Evolutionary conservation across 2,888 invertebrate species (phyloP).

Genomic region (Acheta domesticus): DNA sequence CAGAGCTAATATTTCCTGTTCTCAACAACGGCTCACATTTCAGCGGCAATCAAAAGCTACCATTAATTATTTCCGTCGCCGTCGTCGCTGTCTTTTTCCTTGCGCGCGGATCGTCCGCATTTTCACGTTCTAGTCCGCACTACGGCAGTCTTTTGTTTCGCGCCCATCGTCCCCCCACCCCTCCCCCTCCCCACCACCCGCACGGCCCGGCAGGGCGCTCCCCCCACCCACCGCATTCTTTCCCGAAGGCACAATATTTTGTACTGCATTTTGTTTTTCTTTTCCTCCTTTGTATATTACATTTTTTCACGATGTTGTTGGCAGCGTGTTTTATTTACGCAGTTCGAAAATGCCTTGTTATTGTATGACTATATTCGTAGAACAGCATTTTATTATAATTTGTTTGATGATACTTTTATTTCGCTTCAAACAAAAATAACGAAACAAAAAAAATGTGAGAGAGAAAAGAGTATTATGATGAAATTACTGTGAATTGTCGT

Average conservation of each 20-base stretch:
- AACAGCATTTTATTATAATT: slow-evolving; percentile 1
- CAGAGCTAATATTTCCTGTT: slow-evolving; percentile 1
- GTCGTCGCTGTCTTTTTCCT: neutral
- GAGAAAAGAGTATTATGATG: neutral
- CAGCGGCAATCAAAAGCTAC: neutral
- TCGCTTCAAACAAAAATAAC: neutral
- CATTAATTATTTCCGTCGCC: neutral
- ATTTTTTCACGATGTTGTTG: slow-evolving; percentile 9
- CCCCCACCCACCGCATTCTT: slow-evolving; percentile 1
- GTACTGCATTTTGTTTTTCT: neutral
- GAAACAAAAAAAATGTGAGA: neutral
- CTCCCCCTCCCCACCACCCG: neutral
- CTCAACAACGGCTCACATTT: neutral
- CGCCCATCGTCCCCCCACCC: neutral
- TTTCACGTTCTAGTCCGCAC: neutral
- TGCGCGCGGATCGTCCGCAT: neutral
- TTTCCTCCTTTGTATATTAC: slow-evolving; percentile 18
- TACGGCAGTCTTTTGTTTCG: slow-evolving; percentile 9
- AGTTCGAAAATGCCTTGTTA: neutral
- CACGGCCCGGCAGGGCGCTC: neutral
- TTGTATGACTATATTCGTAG: slow-evolving; percentile 3
- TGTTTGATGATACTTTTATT: slow-evolving; percentile 10
- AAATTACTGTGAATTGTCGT: slow-evolving; percentile 18
- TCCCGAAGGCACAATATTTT: slow-evolving; percentile 10
- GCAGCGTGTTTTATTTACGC: slow-evolving; percentile 18